Evolutionary conservation across 2,113 vertebrate genomes (phyloP), one percentile per base, ranked within the genome.

Genomic region (Cinclus mexicanus): DNA sequence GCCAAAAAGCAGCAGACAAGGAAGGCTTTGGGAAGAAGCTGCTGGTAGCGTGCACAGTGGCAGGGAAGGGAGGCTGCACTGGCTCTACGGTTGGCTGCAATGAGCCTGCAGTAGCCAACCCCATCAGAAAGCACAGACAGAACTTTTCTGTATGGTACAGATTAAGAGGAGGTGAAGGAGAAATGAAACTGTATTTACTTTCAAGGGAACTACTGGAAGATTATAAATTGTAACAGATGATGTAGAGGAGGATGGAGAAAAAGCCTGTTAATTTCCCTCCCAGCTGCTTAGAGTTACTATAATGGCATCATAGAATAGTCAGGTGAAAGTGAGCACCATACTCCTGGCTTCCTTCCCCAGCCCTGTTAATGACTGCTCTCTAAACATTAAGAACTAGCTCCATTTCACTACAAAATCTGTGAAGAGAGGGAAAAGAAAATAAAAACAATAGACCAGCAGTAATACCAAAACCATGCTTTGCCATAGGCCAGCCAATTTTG

Each of bases 51-150:
- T 3, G 42, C 22, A 11, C 29, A 22, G 24, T 3, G 28, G 44
- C 31, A 37, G 69, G 7, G n/a, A 65, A 44, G 37, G 28, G 35
- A 82, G 3, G 24, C n/a, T 2, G 3, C 9, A 1, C 33, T 5
- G 37, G 3, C 26, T 37, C 6, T 9, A 9, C 1, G 5, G 19
- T 47, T 2, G 0, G n/a, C 44, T 23, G 12, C 3, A 44, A 49
- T 15, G 47, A 25, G 24, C 70, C 61, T 47, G 33, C 33, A 60
- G 79, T 65, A 72, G 75, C 71, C 75, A 53, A 57, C n/a, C 31
- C 57, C 3, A 3, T 9, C 89, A 56, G 31, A 89, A 59, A 50
- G 49, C 53, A 71, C 28, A 28, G 37, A 42, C 15, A 81, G 35
- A 90, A 79, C 65, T 64, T 90, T 53, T 20, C 2, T 2, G 50